Conservation (phyloP, 1,140 invertebrate genomes). For the Parapsyche elsis region DNA sequence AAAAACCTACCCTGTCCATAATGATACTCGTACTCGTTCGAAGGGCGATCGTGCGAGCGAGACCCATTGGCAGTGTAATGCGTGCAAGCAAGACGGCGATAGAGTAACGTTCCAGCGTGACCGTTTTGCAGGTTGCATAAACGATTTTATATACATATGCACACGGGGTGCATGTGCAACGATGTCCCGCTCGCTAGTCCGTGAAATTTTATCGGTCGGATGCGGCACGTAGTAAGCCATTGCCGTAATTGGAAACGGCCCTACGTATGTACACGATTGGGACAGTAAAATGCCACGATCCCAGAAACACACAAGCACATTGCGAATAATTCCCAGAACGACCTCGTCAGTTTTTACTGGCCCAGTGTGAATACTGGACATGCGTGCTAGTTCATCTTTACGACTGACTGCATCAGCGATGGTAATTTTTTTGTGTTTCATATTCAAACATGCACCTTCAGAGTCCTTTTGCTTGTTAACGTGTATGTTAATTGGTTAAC, state of each 20-base stretch:
- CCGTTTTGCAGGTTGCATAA: background rate
- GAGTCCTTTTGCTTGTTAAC: too few species aligned
- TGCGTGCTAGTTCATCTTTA: too few species aligned
- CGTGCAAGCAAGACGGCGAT: too few species aligned
- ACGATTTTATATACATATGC: background rate
- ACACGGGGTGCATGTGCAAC: constrained; percentile 31
- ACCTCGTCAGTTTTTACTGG: background rate
- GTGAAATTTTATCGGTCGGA: constrained; percentile 56
- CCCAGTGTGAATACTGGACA: background rate
- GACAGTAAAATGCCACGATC: constrained; percentile 47
- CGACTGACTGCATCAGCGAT: too few species aligned
- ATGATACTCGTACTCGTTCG: background rate
- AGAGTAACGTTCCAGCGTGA: background rate
- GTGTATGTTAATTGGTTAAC: too few species aligned
- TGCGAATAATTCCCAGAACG: too few species aligned
- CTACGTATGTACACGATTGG: constrained; percentile 52
- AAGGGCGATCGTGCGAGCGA: background rate
- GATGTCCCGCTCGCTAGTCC: constrained; percentile 39
- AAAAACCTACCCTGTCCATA: background rate
- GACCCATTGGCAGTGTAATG: background rate
- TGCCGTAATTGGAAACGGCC: constrained; percentile 50
- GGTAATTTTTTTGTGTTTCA: too few species aligned
- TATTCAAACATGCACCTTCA: too few species aligned
- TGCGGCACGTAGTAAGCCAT: constrained; percentile 35
- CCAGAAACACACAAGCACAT: background rate